These are phyloP conservation scores for Acutogordius australiensis DNA, from an alignment of 2,888 invertebrate species.

Conservation along the genomic window DNA sequence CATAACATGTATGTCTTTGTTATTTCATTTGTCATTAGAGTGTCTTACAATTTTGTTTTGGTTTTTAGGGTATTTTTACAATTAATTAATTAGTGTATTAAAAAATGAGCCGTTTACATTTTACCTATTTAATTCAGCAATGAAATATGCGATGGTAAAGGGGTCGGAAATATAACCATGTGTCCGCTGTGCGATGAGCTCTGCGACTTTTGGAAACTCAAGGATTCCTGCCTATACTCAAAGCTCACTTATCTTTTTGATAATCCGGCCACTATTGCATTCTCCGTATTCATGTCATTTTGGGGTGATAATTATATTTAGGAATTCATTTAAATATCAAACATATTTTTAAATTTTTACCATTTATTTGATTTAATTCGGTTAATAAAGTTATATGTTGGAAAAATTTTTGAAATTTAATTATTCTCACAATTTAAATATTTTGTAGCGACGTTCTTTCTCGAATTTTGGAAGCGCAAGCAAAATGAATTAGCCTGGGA, in stretches of 20 bases:
- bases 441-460: slow-evolving; percentile 46
- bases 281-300: slow-evolving; percentile 76
- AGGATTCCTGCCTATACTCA: slow-evolving; percentile 65
- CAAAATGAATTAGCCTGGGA: slow-evolving; percentile 74
- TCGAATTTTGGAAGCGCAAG: slow-evolving; percentile 77
- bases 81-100: too few relatives aligned
- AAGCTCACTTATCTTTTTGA: slow-evolving; percentile 56
- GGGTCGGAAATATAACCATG: slow-evolving; percentile 48
- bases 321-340: too few relatives aligned
- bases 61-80: too few relatives aligned
- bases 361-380: too few relatives aligned
- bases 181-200: slow-evolving; percentile 73
- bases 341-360: too few relatives aligned
- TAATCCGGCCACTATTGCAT: slow-evolving; percentile 70
- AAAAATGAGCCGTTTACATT: too few relatives aligned
- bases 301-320: slow-evolving; percentile 38
- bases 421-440: too few relatives aligned
- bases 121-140: background rate
- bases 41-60: too few relatives aligned
- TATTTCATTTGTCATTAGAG: too few relatives aligned
- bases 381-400: too few relatives aligned
- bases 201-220: slow-evolving; percentile 50
- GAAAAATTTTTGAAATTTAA: too few relatives aligned
- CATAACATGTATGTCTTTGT: too few relatives aligned
- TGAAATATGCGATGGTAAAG: slow-evolving; percentile 26